These are phyloP conservation scores for Neopipo cinnamomea DNA, from an alignment of 2,113 vertebrate genomes.

Conservation along the genomic window DNA sequence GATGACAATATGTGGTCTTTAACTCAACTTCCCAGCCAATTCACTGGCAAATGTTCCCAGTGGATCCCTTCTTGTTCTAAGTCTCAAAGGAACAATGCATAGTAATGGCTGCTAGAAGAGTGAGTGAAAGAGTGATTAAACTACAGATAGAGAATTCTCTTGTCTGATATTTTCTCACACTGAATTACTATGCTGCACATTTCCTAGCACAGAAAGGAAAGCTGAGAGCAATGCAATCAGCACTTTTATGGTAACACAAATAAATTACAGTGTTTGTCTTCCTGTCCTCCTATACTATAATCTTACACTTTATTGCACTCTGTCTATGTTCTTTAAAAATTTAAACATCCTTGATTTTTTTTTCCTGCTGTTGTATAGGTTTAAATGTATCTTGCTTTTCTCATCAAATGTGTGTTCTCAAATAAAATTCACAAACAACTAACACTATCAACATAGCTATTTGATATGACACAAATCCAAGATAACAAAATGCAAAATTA, in stretches of 20 bases:
- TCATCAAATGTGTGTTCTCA: neutral
- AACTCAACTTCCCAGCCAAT: neutral
- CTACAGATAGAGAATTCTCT: neutral
- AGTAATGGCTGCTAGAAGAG: neutral
- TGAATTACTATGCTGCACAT: neutral
- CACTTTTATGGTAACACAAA: neutral
- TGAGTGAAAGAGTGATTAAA: neutral
- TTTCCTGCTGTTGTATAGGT: neutral
- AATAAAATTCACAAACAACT: neutral
- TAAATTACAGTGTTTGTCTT: neutral
- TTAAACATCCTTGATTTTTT: neutral
- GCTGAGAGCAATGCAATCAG: neutral
- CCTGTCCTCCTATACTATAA: neutral
- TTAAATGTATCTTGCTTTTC: neutral
- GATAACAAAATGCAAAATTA: neutral
- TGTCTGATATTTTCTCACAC: neutral
- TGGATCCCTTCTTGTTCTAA: neutral
- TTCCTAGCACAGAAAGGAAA: neutral
- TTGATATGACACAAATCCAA: neutral
- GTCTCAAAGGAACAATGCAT: neutral
- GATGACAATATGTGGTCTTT: neutral
- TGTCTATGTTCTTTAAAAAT: neutral
- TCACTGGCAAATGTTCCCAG: neutral
- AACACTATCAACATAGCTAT: neutral
- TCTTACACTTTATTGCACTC: neutral